phyloP scores from a whole-genome alignment of 2,888 invertebrate genomes.

The Sinohyriopsis cumingii region DNA sequence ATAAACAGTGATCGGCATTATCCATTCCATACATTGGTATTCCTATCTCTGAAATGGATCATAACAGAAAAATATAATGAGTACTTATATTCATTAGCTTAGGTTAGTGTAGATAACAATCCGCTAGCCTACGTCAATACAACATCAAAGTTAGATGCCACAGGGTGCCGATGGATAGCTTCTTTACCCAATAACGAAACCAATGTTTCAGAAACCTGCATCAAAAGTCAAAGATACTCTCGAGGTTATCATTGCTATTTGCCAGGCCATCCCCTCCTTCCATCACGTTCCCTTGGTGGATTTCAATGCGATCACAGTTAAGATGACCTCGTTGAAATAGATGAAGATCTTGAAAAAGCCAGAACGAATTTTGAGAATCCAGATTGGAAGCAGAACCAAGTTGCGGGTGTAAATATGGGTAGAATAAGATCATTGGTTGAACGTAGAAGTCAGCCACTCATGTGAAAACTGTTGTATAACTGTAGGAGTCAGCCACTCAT shows the following conservation, averaged over 20 bases:
- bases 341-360: background rate
- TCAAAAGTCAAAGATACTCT: background rate
- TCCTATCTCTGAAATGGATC: constrained; percentile 27
- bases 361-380: too few relatives aligned
- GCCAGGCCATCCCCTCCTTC: background rate
- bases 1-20: constrained; percentile 15
- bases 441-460: too few relatives aligned
- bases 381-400: too few relatives aligned
- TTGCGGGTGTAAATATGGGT: too few relatives aligned
- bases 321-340: background rate
- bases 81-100: constrained; percentile 25
- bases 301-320: background rate
- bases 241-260: constrained; percentile 13
- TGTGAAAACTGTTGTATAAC: too few relatives aligned
- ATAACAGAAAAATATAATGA: constrained; percentile 25
- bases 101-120: constrained; percentile 21
- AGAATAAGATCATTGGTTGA: too few relatives aligned
- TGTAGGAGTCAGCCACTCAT: too few relatives aligned
- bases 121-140: constrained; percentile 24
- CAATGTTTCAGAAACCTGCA: constrained; percentile 11
- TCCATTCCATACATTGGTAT: constrained; percentile 22
- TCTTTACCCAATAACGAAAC: constrained; percentile 16
- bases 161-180: constrained; percentile 17
- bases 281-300: background rate
- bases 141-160: constrained; percentile 22